Conservation (phyloP, 2,888 invertebrate genomes). For the Copidosoma aretas region DNA sequence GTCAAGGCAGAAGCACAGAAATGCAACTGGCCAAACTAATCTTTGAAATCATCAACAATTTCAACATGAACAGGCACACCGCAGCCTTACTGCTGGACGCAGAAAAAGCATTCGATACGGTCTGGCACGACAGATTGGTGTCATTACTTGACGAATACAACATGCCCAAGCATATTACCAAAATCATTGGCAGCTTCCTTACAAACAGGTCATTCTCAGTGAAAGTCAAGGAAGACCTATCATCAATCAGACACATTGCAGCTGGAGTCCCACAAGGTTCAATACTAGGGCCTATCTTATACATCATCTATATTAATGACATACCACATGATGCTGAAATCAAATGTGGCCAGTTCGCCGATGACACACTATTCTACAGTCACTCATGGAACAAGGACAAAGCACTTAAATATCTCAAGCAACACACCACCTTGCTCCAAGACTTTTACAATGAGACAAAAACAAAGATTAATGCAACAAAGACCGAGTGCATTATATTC, state of each 20-base stretch:
- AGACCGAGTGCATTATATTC: conserved; percentile 16
- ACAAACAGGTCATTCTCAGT: conserved; percentile 44
- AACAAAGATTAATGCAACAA: conserved; percentile 8
- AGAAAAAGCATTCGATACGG: conserved; percentile 22
- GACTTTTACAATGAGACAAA: conserved; percentile 10
- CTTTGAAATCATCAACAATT: background rate
- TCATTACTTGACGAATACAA: conserved; percentile 35
- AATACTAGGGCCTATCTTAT: conserved; percentile 41
- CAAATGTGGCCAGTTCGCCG: conserved; percentile 40
- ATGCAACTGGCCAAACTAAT: conserved; percentile 30
- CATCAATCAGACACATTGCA: conserved; percentile 22
- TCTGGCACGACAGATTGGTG: conserved; percentile 8
- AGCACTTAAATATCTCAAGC: background rate
- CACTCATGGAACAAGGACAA: conserved; percentile 23
- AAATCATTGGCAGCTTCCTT: conserved; percentile 45
- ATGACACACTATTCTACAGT: conserved; percentile 43
- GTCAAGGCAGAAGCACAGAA: conserved; percentile 45
- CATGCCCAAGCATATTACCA: conserved; percentile 41
- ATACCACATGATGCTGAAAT: conserved; percentile 34
- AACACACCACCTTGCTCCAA: background rate
- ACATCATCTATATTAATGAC: conserved; percentile 40
- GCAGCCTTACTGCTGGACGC: conserved; percentile 16
- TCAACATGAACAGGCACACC: conserved; percentile 23
- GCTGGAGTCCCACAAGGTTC: conserved; percentile 51
- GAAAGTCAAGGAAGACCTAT: conserved; percentile 27